Evolutionary conservation across 2,113 vertebrate genomes (phyloP), one percentile per base, ranked within the genome.

Genomic region (Urocitellus parryii): DNA sequence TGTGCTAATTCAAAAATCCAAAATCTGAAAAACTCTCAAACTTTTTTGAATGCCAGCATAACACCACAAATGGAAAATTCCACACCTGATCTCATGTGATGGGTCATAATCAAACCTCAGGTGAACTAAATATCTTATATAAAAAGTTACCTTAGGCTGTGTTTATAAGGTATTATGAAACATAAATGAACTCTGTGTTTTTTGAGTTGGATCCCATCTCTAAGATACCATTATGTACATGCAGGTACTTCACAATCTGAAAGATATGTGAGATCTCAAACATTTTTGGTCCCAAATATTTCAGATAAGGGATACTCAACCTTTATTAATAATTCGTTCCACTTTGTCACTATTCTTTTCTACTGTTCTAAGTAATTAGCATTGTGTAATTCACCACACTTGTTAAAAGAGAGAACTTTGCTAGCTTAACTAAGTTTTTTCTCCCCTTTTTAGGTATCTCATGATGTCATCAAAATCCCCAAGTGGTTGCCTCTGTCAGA

Each of bases 401-500:
- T 84, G 9, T 51, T 85, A 34, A 51, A 86, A 14, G 58, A 63
- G 20, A 82, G 18, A 34, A 20, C 72, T 8, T 96, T 97, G n/a
- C 63, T 92, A 39, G 91, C 91, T 5, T 96, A 91, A 95, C 63
- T 86, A 79, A 56, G 65, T 95, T 97, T 98, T 72, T 74, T 86
- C 51, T 96, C 53, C 88, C 22, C 90, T 98, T 98, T 96, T 91
- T 97, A 99, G 99, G 99, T 99, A 82, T 98, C 95, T 27, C 97
- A 98, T 56, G 98, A 99, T 94, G 98, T 98, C 81, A 98, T 99
- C 97, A 98, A 99, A 91, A 96, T 99, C 97, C 99, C 99, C 48
- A 99, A 99, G 96, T 99, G 99, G 99, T 88, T 98, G 90, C 98
- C 99, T 37, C 96, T 99, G 96, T 98, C 99, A 90, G 98, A 99